phyloP scores from a whole-genome alignment of 2,113 vertebrate species.

The Polypterus bichir region DNA sequence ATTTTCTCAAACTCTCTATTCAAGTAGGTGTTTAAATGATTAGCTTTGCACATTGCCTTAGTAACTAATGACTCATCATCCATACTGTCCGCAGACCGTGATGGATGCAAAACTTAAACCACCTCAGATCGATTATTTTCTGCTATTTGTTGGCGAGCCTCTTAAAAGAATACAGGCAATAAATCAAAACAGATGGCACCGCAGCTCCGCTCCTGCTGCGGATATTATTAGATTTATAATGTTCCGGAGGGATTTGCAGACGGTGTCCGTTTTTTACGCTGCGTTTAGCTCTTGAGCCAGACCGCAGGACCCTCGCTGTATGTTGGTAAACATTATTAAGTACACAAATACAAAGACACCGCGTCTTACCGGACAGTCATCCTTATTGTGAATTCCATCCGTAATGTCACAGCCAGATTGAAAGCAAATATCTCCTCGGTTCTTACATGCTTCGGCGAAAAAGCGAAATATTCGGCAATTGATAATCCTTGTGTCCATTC shows the following conservation, averaged over 20 bases:
- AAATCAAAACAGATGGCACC: background rate
- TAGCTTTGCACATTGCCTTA: constrained; percentile 39
- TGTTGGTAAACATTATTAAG: no score
- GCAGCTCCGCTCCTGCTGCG: background rate
- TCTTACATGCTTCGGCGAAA: no score
- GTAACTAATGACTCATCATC: constrained; percentile 34
- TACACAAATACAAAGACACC: no score
- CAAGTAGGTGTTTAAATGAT: constrained; percentile 23
- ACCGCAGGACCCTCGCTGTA: no score
- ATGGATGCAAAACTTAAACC: constrained; percentile 15
- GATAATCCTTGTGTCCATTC: no score
- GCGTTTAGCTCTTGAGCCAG: no score
- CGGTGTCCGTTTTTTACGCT: no score
- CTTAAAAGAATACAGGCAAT: background rate
- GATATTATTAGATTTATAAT: constrained; percentile 4
- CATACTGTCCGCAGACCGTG: constrained; percentile 10
- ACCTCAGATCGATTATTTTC: background rate
- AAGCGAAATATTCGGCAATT: no score
- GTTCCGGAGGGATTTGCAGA: constrained; percentile 9
- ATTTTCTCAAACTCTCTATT: constrained; percentile 5
- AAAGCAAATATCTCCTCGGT: no score
- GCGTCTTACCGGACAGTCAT: no score
- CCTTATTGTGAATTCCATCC: no score
- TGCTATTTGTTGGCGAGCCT: background rate
- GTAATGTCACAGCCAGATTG: no score